Percentiles rank a stretch among this genome's conserved stretches.
Evolutionary conservation across 2,888 invertebrate species (phyloP).

Genomic region (Dicyrtomina minuta): DNA sequence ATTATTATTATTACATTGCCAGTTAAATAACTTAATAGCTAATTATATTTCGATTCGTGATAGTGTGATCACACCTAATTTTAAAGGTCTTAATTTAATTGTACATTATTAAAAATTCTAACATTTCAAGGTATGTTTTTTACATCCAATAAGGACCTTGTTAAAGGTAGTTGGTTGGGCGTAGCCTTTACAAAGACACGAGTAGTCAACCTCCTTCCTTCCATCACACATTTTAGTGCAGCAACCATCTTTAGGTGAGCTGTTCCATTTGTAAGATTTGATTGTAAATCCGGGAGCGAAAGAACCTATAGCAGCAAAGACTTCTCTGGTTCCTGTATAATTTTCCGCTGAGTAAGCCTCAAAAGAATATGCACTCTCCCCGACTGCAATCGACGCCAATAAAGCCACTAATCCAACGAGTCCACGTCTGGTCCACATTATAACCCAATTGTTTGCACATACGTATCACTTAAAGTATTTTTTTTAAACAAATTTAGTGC

Average conservation of each 20-base stretch:
- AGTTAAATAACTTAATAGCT: too few relatives aligned
- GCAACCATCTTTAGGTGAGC: not conserved
- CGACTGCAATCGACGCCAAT: too few relatives aligned
- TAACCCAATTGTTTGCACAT: too few relatives aligned
- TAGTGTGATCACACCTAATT: too few relatives aligned
- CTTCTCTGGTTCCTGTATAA: not conserved
- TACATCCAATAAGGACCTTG: conserved; percentile 4
- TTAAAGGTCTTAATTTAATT: too few relatives aligned
- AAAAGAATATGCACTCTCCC: not conserved
- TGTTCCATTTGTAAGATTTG: conserved; percentile 1
- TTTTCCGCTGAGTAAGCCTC: not conserved
- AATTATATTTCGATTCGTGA: too few relatives aligned
- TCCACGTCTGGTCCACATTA: too few relatives aligned
- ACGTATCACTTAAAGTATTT: too few relatives aligned
- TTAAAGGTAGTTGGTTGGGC: not conserved
- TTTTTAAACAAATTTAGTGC: too few relatives aligned
- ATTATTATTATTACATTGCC: too few relatives aligned
- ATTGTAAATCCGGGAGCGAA: not conserved
- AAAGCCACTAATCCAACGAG: too few relatives aligned
- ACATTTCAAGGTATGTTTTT: not conserved
- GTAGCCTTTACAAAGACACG: not conserved
- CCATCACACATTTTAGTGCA: conserved; percentile 8
- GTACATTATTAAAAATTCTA: not conserved
- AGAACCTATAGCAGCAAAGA: not conserved
- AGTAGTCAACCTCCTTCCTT: not conserved